Evolutionary conservation across 2,888 invertebrate species (phyloP).

Genomic region (Zele albiditarsus): DNA sequence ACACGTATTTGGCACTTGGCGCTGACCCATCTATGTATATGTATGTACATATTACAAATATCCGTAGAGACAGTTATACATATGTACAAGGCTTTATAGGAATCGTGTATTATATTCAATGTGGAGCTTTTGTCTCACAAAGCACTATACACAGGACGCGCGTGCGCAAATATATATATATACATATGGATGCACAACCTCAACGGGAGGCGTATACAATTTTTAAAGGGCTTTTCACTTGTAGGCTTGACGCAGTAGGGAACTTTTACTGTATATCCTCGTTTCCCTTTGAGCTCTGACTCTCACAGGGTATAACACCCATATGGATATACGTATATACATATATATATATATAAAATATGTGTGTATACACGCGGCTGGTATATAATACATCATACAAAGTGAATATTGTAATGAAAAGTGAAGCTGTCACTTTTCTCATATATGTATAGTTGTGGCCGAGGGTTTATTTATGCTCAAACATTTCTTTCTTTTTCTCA

Average conservation of each 20-base stretch:
- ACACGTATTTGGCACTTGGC: conserved; percentile 9
- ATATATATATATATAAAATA: conserved; percentile 9
- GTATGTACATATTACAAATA: conserved; percentile 9
- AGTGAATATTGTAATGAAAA: conserved; percentile 35
- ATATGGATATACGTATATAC: conserved; percentile 6
- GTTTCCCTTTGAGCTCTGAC: conserved; percentile 43
- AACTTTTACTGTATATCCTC: conserved; percentile 40
- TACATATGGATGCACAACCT: conserved; percentile 11
- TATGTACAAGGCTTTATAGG: not conserved
- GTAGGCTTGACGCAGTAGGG: conserved; percentile 44
- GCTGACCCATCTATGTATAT: conserved; percentile 10
- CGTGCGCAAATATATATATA: conserved; percentile 34
- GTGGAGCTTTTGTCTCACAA: conserved; percentile 39
- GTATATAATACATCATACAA: conserved; percentile 24
- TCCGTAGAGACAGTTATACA: not conserved
- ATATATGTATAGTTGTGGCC: not conserved
- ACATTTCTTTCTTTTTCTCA: not conserved
- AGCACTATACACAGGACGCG: conserved; percentile 6
- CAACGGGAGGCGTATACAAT: conserved; percentile 40
- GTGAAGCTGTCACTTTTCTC: conserved; percentile 16
- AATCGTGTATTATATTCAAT: conserved; percentile 19
- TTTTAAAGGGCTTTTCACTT: conserved; percentile 53
- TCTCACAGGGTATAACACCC: conserved; percentile 21
- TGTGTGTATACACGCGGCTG: not conserved
- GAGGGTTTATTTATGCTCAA: too few species aligned